Percentiles rank a stretch among this genome's conserved stretches.
Conservation (phyloP, 2,113 vertebrate species). For the Caranx ignobilis region DNA sequence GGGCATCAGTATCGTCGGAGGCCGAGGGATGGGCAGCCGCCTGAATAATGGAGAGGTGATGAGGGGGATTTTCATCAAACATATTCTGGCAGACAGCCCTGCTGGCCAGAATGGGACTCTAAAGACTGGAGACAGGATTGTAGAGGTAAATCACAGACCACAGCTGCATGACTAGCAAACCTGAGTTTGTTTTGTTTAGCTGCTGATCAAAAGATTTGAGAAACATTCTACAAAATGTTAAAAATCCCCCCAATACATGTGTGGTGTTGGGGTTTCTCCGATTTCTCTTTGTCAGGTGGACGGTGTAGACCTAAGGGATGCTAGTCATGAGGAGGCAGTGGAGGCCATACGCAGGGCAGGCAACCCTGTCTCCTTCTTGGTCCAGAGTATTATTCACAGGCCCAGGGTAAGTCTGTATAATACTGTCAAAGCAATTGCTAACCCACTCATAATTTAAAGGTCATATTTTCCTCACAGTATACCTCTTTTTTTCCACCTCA, state of each 20-base stretch:
- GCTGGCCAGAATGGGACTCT: constrained; percentile 94
- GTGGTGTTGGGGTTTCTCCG: not conserved
- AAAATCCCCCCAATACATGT: too few relatives aligned
- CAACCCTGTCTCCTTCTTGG: constrained; percentile 95
- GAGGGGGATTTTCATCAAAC: constrained; percentile 99
- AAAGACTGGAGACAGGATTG: constrained; percentile 95
- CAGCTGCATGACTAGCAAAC: not conserved
- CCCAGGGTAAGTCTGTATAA: constrained; percentile 88
- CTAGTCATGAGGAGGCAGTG: constrained; percentile 98
- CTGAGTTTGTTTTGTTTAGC: not conserved
- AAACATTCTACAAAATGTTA: too few relatives aligned
- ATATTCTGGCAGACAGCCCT: constrained; percentile 96
- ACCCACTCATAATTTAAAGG: constrained; percentile 29
- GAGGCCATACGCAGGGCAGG: constrained; percentile 97
- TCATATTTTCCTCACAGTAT: constrained; percentile 31
- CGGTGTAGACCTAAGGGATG: constrained; percentile 95
- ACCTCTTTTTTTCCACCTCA: constrained; percentile 25
- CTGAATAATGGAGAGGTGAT: constrained; percentile 96
- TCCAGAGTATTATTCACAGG: constrained; percentile 95
- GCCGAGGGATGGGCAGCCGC: constrained; percentile 97
- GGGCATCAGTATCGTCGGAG: constrained; percentile 98
- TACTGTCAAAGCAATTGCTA: constrained; percentile 14
- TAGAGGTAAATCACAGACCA: constrained; percentile 87
- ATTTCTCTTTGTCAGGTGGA: constrained; percentile 89
- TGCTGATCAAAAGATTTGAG: too few relatives aligned